Evolutionary conservation across 2,888 invertebrate species (phyloP), one percentile per base, ranked within the genome.

Genomic region (Ptychoptera albimana): DNA sequence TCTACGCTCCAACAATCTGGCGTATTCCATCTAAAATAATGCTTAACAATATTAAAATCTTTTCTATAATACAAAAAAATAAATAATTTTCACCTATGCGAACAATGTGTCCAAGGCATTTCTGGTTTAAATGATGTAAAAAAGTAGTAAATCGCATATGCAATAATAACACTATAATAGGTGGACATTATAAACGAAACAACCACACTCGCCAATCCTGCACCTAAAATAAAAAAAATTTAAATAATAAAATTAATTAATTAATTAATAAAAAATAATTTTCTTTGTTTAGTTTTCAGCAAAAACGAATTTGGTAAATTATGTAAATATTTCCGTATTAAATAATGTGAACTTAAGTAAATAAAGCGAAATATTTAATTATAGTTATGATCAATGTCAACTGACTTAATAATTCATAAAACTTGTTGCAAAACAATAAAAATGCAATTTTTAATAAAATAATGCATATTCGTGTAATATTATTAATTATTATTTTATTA

Each of bases 141-240:
- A 66, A 93, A 83, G 67, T 92, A 93, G 65, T 87, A 92, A 56
- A 92, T 82, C 44, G 88, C 82, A 75, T 93, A 93, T 48, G 88
- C 86, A 65, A 93, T 91, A 63, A 94, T 87, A 53, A 93, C 88
- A 64, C 89, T 91, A 67, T 93, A 93, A 67, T 93, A 93, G 43
- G 92, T 89, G 53, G 91, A 88, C 79, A 94, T 84, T 60, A 92
- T 70, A 69, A 93, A 91, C 52, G 93, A 92, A 63, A 93, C 86
- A 61, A 92, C 81, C 50, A 93, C 91, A 62, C 89, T 91, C 48
- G 91, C 89, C 54, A 94, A 71, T 47, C 93, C 94, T 52, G 89
- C 86, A 57, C 93, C 92, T 92, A 29, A 34, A 34, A n/a, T 30
- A 14, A 31, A 14, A 31, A 8, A 39, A 30, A 11, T 9, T 10